These are phyloP conservation scores for Callinectes sapidus DNA, from an alignment of 2,888 invertebrate species.

Conservation along the genomic window DNA sequence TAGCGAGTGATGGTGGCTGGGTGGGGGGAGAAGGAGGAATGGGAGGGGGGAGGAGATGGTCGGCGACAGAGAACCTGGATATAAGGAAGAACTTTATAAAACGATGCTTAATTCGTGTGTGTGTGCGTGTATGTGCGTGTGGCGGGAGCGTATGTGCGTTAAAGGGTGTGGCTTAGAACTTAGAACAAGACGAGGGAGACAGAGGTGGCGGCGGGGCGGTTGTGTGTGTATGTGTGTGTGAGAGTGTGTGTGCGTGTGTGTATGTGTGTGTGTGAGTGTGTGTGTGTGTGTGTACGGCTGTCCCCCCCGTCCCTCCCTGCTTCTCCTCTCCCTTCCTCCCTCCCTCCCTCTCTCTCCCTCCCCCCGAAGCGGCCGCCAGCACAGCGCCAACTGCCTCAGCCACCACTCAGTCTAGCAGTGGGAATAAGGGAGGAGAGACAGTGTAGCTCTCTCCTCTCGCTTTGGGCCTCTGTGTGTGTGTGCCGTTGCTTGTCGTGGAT, in stretches of 20 bases:
- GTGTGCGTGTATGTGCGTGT: neutral
- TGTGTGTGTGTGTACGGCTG: slow-evolving; percentile 15
- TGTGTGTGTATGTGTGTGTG: slow-evolving; percentile 10
- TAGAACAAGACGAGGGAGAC: neutral
- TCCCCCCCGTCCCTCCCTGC: neutral
- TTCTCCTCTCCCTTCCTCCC: neutral
- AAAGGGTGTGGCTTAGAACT: neutral
- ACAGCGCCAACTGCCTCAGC: neutral
- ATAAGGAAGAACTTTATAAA: neutral
- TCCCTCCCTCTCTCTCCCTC: neutral
- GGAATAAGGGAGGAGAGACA: neutral
- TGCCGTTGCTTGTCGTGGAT: neutral
- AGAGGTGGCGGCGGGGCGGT: neutral
- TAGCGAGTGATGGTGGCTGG: neutral
- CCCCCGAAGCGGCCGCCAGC: slow-evolving; percentile 5
- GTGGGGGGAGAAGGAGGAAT: neutral
- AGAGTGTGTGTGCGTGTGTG: neutral
- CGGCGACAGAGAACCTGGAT: neutral
- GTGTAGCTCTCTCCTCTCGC: neutral
- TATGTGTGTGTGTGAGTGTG: neutral
- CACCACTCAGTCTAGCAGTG: neutral
- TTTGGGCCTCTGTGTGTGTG: neutral
- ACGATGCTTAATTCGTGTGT: neutral
- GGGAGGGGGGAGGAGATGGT: neutral
- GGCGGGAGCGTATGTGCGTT: neutral